Evolutionary conservation across 1,140 invertebrate genomes (phyloP).

Genomic region (Drosophila yakuba): DNA sequence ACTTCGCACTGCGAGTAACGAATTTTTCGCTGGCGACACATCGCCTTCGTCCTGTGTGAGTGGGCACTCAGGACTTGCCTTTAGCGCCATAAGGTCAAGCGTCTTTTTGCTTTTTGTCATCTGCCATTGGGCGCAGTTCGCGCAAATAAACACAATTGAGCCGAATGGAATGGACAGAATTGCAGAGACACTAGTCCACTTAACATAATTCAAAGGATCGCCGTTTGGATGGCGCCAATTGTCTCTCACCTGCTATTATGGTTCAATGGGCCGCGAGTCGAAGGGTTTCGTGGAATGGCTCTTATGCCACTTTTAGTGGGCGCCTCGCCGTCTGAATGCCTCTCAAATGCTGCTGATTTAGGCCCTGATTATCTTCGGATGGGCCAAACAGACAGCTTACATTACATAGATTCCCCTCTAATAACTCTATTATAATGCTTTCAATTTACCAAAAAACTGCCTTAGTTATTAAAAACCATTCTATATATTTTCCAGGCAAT

Average conservation of each 20-base stretch:
- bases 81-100: constrained; percentile 74
- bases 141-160: constrained; percentile 70
- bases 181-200: constrained; percentile 32
- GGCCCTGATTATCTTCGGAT: constrained; percentile 1
- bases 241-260: constrained; percentile 29
- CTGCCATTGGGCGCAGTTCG: constrained; percentile 58
- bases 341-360: constrained; percentile 14
- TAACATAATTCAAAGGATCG: constrained; percentile 66
- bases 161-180: constrained; percentile 13
- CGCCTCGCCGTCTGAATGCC: constrained; percentile 12
- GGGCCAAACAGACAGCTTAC: not conserved
- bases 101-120: constrained; percentile 75
- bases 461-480: no score
- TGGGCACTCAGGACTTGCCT: constrained; percentile 58
- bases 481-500: no score
- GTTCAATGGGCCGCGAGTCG: constrained; percentile 8
- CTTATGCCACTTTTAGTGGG: not conserved
- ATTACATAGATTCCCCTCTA: no score
- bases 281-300: not conserved
- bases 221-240: constrained; percentile 46
- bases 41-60: constrained; percentile 35
- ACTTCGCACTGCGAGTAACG: constrained; percentile 36
- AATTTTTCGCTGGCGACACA: constrained; percentile 49
- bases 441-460: no score
- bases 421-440: no score